Conservation (phyloP, 92 coral and sea anemone genomes). For the Phymanthus crucifer region DNA sequence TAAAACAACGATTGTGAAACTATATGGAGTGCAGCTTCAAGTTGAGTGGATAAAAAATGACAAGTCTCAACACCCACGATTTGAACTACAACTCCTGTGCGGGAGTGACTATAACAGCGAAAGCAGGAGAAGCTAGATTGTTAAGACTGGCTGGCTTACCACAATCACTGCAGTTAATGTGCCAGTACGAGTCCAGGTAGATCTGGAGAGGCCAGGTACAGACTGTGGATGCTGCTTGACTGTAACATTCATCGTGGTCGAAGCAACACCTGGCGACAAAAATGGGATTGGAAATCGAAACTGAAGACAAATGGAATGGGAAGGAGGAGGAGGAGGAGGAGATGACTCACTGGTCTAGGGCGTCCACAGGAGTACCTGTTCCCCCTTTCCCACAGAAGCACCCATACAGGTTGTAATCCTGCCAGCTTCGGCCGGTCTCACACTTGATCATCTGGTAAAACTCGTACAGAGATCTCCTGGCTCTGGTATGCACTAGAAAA, state of each 20-base stretch:
- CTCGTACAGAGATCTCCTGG: slow-evolving; percentile 23
- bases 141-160: background rate
- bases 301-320: background rate
- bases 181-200: slow-evolving; percentile 5
- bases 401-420: slow-evolving; percentile 34
- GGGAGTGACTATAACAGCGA: too few relatives aligned
- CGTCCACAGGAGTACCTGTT: slow-evolving; percentile 31
- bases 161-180: background rate
- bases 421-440: slow-evolving; percentile 25
- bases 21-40: too few relatives aligned
- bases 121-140: too few relatives aligned
- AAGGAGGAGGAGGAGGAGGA: background rate
- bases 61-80: too few relatives aligned
- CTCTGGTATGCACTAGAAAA: background rate
- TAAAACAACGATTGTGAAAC: too few relatives aligned
- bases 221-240: background rate
- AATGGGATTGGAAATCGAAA: background rate
- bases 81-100: too few relatives aligned
- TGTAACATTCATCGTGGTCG: background rate
- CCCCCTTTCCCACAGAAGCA: slow-evolving; percentile 50
- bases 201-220: slow-evolving; percentile 4
- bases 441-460: slow-evolving; percentile 26
- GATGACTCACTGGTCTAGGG: slow-evolving; percentile 23
- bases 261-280: background rate
- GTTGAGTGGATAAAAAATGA: too few relatives aligned